Evolutionary conservation across 2,888 invertebrate genomes (phyloP).

Genomic region (Chaetogeoica ovagalla): DNA sequence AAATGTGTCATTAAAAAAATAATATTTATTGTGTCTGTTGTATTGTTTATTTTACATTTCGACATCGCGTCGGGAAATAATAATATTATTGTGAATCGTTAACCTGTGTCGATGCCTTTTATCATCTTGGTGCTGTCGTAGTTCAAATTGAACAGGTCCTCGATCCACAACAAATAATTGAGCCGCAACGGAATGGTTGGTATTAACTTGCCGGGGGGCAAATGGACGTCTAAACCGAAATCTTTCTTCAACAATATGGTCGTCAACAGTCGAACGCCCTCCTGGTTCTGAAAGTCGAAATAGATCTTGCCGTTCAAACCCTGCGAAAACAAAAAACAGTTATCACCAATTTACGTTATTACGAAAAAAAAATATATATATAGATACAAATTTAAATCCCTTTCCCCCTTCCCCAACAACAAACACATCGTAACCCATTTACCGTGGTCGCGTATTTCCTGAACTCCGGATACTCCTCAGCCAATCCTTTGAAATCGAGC

Average conservation of each 20-base stretch:
- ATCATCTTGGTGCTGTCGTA: conserved; percentile 59
- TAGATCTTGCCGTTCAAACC: conserved; percentile 75
- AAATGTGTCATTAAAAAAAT: no score
- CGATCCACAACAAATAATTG: conserved; percentile 94
- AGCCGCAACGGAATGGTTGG: conserved; percentile 91
- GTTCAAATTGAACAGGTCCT: conserved; percentile 68
- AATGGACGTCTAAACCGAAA: conserved; percentile 77
- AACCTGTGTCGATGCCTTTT: conserved; percentile 81
- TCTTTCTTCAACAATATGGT: conserved; percentile 81
- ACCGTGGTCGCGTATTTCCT: conserved; percentile 71
- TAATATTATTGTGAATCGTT: not conserved
- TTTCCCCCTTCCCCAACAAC: no score
- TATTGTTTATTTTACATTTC: no score
- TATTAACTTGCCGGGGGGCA: conserved; percentile 80
- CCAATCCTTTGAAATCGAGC: conserved; percentile 81
- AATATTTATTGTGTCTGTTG: no score
- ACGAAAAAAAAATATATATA: no score
- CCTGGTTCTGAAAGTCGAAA: conserved; percentile 82
- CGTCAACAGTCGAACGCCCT: conserved; percentile 75
- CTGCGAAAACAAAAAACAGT: conserved; percentile 61
- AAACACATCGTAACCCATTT: conserved; percentile 51
- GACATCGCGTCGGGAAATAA: not conserved
- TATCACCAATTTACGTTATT: no score
- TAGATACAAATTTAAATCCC: no score
- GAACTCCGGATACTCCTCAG: conserved; percentile 77